A percentile compares a stretch with the other conserved stretches of the same genome.
Evolutionary conservation across 1,140 invertebrate genomes (phyloP).

Genomic region (Cydia amplana): DNA sequence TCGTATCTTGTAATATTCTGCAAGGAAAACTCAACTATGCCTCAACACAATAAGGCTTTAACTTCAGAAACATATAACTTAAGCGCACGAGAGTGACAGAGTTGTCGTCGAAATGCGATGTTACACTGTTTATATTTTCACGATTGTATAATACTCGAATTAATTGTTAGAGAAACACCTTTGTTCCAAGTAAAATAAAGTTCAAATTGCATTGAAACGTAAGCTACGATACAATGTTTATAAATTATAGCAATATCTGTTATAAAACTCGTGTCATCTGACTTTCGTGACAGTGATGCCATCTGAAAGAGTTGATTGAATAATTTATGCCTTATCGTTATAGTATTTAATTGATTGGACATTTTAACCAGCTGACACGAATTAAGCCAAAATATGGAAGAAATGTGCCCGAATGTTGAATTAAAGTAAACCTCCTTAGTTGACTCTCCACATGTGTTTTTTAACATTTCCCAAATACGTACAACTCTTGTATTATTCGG

Average conservation of each 20-base stretch:
- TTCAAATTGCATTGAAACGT: neutral
- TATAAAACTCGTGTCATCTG: constrained; percentile 16
- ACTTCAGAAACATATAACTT: neutral
- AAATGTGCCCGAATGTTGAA: no score
- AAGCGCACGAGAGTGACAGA: neutral
- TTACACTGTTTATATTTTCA: neutral
- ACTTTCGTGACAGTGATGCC: neutral
- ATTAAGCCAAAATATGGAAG: no score
- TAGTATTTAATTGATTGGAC: neutral
- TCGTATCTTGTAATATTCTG: neutral
- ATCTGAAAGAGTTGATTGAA: neutral
- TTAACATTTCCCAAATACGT: no score
- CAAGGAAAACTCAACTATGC: neutral
- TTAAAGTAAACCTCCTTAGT: no score
- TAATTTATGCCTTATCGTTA: neutral
- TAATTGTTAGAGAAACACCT: neutral
- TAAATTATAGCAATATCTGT: neutral
- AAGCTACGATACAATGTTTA: neutral
- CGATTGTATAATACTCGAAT: neutral
- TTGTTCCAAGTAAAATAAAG: neutral
- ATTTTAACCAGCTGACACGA: neutral
- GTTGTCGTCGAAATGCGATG: neutral
- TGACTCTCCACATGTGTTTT: no score
- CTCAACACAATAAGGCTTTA: neutral
- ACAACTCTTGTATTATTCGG: no score